phyloP scores from a whole-genome alignment of 2,113 vertebrate genomes.

The Pomatorhinus ruficollis region DNA sequence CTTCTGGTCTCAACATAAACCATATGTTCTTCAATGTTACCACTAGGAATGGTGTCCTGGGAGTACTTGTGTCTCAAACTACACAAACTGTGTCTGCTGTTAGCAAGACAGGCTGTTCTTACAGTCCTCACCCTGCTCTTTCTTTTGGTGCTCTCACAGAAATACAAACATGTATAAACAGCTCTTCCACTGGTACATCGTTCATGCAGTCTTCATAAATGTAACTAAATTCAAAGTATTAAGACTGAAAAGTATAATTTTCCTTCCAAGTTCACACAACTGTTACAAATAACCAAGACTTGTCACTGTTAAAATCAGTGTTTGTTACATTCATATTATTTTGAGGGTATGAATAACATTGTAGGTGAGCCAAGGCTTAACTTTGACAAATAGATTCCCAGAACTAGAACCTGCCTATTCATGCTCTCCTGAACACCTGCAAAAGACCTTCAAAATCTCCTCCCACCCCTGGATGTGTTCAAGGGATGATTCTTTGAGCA shows the following conservation, averaged over 20 bases:
- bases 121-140: neutral
- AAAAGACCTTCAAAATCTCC: neutral
- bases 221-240: neutral
- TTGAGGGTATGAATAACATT: neutral
- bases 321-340: neutral
- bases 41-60: neutral
- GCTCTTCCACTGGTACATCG: neutral
- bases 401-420: neutral
- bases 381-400: neutral
- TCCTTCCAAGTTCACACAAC: neutral
- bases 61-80: neutral
- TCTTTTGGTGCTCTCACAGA: neutral
- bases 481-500: neutral
- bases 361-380: neutral
- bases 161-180: fast-evolving
- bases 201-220: neutral
- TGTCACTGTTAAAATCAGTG: neutral
- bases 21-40: neutral
- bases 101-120: neutral
- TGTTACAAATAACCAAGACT: neutral
- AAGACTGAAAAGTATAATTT: neutral
- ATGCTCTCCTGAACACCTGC: neutral
- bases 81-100: neutral
- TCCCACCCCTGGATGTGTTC: neutral
- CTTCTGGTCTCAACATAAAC: neutral